phyloP scores from a whole-genome alignment of 2,113 vertebrate genomes.

The Oreochromis tanganicae region DNA sequence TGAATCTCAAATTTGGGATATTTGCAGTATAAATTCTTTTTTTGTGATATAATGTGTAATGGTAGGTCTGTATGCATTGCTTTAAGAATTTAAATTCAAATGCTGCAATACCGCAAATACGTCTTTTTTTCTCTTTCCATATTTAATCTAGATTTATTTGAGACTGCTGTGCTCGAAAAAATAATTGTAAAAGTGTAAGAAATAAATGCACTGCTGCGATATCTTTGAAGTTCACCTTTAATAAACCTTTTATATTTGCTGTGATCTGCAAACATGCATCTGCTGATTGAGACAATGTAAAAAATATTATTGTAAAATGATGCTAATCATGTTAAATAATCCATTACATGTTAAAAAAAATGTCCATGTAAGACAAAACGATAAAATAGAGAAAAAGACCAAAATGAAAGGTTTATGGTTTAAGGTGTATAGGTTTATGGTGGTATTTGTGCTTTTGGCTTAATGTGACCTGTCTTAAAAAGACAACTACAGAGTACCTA shows the following conservation, averaged over 20 bases:
- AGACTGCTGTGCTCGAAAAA: not conserved
- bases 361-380: not conserved
- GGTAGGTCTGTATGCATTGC: no score
- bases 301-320: not conserved
- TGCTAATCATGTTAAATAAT: not conserved
- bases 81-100: not conserved
- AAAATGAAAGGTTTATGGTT: accelerated
- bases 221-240: not conserved
- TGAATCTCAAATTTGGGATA: not conserved
- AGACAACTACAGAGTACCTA: no score
- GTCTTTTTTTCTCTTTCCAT: not conserved
- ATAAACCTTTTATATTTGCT: not conserved
- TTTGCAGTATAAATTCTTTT: not conserved
- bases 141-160: not conserved
- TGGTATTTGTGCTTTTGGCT: no score
- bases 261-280: not conserved
- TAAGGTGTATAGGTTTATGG: not conserved
- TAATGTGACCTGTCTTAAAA: not conserved
- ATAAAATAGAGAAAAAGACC: not conserved
- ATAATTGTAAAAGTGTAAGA: not conserved
- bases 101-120: not conserved
- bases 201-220: not conserved
- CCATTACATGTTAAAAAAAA: no score
- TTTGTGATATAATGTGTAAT: not conserved
- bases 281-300: not conserved